A percentile compares a stretch with the other conserved stretches of the same genome.
These are phyloP conservation scores for Nothocercus nigrocapillus DNA, from an alignment of 2,113 vertebrate genomes.

Conservation along the genomic window DNA sequence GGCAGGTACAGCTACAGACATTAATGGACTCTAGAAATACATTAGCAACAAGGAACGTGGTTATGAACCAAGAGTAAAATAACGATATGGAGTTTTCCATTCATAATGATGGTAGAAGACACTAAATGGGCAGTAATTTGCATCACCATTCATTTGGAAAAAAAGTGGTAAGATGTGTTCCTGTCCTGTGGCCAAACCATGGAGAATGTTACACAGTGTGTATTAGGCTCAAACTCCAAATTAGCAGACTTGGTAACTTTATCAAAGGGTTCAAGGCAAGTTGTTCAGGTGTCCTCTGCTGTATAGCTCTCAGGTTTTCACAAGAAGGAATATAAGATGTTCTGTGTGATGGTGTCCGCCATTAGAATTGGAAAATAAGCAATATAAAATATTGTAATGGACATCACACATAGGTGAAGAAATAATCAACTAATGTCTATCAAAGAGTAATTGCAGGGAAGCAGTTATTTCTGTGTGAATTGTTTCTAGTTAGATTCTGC, in stretches of 20 bases:
- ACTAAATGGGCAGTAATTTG: not conserved
- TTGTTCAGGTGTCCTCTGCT: not conserved
- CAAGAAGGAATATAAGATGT: not conserved
- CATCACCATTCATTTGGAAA: not conserved
- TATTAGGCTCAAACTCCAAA: not conserved
- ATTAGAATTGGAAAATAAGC: not conserved
- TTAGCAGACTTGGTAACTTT: not conserved
- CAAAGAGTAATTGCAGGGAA: not conserved
- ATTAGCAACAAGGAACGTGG: not conserved
- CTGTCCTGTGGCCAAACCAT: not conserved
- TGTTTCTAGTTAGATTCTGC: not conserved
- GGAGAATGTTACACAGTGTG: not conserved
- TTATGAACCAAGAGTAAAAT: not conserved
- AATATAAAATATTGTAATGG: not conserved
- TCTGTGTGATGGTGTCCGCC: not conserved
- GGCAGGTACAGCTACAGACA: not conserved
- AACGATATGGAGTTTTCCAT: not conserved
- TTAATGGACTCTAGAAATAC: not conserved
- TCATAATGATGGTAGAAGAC: not conserved
- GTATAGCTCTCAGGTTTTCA: fast-evolving
- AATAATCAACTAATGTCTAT: fast-evolving
- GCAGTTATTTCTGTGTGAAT: not conserved
- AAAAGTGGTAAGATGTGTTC: not conserved
- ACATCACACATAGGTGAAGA: not conserved
- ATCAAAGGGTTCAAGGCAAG: not conserved